Percentiles rank a stretch among this genome's conserved stretches.
Evolutionary conservation across 2,797 vertebrate species (phyloP).

Genomic region (Mionectes olivaceus): DNA sequence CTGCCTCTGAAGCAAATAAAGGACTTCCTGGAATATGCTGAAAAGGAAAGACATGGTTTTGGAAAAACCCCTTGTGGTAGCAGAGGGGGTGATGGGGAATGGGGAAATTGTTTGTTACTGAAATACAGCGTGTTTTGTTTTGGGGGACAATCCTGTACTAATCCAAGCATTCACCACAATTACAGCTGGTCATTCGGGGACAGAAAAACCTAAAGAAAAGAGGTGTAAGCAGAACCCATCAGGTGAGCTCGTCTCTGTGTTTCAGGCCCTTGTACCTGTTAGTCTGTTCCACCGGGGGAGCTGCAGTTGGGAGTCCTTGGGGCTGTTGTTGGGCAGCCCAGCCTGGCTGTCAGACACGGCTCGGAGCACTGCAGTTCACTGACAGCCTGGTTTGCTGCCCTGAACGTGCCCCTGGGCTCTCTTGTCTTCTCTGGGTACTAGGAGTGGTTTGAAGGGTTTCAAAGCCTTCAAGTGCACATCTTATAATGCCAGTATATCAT

Average conservation of each 20-base stretch:
- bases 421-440: neutral
- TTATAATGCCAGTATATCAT: neutral
- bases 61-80: neutral
- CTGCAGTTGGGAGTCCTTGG: neutral
- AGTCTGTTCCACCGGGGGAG: neutral
- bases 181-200: constrained; percentile 69
- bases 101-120: neutral
- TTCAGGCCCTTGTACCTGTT: constrained; percentile 18
- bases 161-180: constrained; percentile 60
- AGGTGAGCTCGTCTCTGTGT: constrained; percentile 68
- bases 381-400: neutral
- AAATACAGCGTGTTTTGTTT: neutral
- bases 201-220: constrained; percentile 72
- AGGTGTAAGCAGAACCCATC: constrained; percentile 72
- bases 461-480: neutral
- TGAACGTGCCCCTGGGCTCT: neutral
- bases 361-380: neutral
- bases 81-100: neutral
- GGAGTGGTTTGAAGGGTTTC: neutral
- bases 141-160: constrained; percentile 23
- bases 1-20: neutral
- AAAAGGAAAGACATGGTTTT: neutral
- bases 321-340: neutral
- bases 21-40: neutral
- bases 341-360: neutral